Conservation (phyloP, 2,797 vertebrate genomes). For the Picus viridis region DNA sequence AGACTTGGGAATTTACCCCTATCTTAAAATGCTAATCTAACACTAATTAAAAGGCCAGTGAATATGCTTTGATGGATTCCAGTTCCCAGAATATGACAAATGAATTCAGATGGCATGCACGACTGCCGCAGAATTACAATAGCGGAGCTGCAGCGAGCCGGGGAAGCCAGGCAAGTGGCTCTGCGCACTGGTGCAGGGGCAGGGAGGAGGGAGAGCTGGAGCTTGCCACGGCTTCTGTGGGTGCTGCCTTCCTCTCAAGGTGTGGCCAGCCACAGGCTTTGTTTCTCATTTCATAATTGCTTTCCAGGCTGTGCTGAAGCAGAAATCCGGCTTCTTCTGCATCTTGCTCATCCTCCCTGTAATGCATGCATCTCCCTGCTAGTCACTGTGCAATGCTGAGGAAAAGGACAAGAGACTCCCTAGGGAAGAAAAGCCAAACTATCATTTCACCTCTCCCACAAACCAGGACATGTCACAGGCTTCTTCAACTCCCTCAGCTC, state of each 20-base stretch:
- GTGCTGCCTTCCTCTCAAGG: not conserved
- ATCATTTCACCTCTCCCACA: not conserved
- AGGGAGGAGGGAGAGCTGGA: not conserved
- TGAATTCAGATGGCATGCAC: slow-evolving; percentile 48
- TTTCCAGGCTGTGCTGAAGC: not conserved
- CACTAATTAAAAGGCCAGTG: slow-evolving; percentile 67
- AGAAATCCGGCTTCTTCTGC: not conserved
- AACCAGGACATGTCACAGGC: not conserved
- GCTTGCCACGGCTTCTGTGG: not conserved
- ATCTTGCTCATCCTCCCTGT: not conserved
- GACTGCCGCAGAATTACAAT: slow-evolving; percentile 58
- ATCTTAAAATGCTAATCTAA: slow-evolving; percentile 73
- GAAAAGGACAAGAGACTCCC: not conserved
- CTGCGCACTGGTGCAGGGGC: not conserved
- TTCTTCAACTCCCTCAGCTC: not conserved
- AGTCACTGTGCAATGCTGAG: not conserved
- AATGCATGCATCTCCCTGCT: not conserved
- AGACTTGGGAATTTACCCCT: slow-evolving; percentile 67
- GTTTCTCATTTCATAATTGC: not conserved
- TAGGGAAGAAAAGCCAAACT: not conserved
- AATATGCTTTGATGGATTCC: slow-evolving; percentile 47
- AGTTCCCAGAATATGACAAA: slow-evolving; percentile 52
- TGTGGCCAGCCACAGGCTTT: not conserved
- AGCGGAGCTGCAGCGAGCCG: not conserved
- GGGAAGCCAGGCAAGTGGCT: not conserved